Evolutionary conservation across 2,797 vertebrate species (phyloP).

Genomic region (Acipenser ruthenus): DNA sequence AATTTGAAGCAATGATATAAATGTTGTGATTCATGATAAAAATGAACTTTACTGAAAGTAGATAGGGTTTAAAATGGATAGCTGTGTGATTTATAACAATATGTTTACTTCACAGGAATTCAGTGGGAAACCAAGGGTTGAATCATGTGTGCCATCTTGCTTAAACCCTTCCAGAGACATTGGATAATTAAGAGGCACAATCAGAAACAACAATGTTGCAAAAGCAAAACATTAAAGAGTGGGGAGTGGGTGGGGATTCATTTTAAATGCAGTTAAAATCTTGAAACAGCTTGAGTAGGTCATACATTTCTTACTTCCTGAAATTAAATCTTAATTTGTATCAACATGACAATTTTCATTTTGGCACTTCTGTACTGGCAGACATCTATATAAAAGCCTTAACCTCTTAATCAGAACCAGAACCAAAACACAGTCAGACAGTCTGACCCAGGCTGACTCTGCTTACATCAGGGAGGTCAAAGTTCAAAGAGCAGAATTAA

Average conservation of each 20-base stretch:
- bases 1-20: too few species aligned
- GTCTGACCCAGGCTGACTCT: conserved; percentile 7
- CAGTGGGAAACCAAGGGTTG: too few species aligned
- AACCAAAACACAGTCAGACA: conserved; percentile 9
- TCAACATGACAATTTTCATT: conserved; percentile 9
- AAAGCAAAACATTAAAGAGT: background rate
- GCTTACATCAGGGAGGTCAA: conserved; percentile 10
- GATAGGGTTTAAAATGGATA: too few species aligned
- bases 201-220: background rate
- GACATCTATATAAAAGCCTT: conserved; percentile 3
- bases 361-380: too few species aligned
- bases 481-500: conserved; percentile 4
- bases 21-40: too few species aligned
- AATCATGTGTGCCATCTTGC: too few species aligned
- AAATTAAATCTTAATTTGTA: conserved; percentile 8
- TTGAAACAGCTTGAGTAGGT: background rate
- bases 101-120: too few species aligned
- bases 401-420: conserved; percentile 11
- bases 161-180: too few species aligned
- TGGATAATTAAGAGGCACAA: too few species aligned
- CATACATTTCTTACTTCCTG: conserved; percentile 12
- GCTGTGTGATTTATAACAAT: too few species aligned
- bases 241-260: background rate
- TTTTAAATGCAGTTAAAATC: background rate
- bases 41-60: too few species aligned